These are phyloP conservation scores for Myodes glareolus DNA, from an alignment of 2,113 vertebrate genomes.

Conservation along the genomic window DNA sequence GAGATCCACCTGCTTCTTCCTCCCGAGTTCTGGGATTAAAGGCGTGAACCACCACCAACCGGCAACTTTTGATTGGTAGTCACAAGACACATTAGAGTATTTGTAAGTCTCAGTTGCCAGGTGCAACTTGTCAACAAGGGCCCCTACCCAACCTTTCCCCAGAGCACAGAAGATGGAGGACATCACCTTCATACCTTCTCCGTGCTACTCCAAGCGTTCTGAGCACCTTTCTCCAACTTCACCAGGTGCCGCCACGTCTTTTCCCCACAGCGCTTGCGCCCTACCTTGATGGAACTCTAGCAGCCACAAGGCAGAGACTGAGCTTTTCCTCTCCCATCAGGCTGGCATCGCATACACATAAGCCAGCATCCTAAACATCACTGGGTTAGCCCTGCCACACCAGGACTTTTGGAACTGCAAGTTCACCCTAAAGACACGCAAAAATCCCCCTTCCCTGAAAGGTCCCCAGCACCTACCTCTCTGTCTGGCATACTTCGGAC, in stretches of 20 bases:
- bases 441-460: not conserved
- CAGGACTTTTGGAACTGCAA: not conserved
- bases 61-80: not conserved
- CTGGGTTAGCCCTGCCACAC: not conserved
- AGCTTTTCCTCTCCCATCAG: not conserved
- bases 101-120: not conserved
- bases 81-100: not conserved
- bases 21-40: too few relatives aligned
- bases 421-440: slow-evolving; percentile 42
- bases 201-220: not conserved
- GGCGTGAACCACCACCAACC: too few relatives aligned
- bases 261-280: not conserved
- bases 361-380: not conserved
- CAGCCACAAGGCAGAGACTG: not conserved
- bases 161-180: not conserved
- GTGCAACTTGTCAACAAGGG: too few relatives aligned
- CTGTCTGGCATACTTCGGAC: not conserved
- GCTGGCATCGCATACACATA: not conserved
- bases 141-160: not conserved
- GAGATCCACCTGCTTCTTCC: too few relatives aligned
- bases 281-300: not conserved
- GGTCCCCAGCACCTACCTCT: not conserved
- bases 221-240: not conserved
- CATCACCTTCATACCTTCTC: not conserved
- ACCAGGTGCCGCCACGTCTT: not conserved